Evolutionary conservation across 2,113 vertebrate species (phyloP), one percentile per base, ranked within the genome.

Genomic region (Myrmecobius fasciatus): DNA sequence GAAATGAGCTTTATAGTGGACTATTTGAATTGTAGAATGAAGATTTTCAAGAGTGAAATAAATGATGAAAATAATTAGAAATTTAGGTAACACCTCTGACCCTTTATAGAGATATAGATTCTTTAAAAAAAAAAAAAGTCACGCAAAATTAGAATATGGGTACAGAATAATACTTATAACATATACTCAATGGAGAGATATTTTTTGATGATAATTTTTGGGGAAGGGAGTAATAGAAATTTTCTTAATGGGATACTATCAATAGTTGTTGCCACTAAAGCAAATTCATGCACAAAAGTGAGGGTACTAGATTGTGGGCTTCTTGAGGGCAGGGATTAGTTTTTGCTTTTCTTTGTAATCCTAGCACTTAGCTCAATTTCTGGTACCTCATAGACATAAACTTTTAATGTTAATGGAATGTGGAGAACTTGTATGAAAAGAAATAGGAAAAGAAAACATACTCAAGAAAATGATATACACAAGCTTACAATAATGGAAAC

Each of bases 31-130:
- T 46, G 17, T 22, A 83, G n/a, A 83, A 83, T 0, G 7, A 20
- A 93, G n/a, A 92, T 83, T 36, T 17, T 92, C 26, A 88, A 94
- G 31, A 28, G 93, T 91, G 52, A 60, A 89, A 54, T 75, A 14
- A 26, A 88, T 91, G 36, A 94, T 91, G 47, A 60, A 94, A 94
- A 94, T 20, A 75, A 67, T 36, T n/a, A 75, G 60, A 75, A n/a
- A 75, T 1, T 7, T n/a, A n/a, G 14, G 7, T 28, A 53, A 22
- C 24, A 20, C 53, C 25, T 56, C 11, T 56, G 24, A 25, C 53
- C 25, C 24, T n/a, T 75, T 75, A 20, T 75, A n/a, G 3, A n/a
- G n/a, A n/a, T n/a, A 3, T 75, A 60, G 26, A 60, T 31, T 31
- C 9, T 7, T n/a, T n/a, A n/a, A n/a, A 54, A 53, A 26, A 26